Conservation (phyloP, 2,797 vertebrate species). For the Characodon lateralis region DNA sequence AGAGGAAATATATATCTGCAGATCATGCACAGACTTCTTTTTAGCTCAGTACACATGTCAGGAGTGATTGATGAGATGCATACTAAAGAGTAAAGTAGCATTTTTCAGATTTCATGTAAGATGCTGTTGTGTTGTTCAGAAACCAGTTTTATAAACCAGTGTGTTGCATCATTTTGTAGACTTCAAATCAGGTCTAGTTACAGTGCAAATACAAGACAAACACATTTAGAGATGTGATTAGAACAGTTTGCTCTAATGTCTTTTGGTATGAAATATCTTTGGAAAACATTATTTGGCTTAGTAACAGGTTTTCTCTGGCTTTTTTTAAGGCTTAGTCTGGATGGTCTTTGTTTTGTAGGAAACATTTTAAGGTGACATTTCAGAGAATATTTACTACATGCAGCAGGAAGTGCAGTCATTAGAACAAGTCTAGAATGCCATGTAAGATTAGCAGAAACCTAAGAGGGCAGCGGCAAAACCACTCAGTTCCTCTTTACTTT, state of each 20-base stretch:
- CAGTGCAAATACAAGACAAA: neutral
- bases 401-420: neutral
- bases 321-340: conserved; percentile 1
- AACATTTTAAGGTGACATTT: conserved; percentile 20
- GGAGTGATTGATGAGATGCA: neutral
- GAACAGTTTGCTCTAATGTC: conserved; percentile 6
- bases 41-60: neutral
- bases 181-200: neutral
- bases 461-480: conserved; percentile 18
- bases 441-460: conserved; percentile 33
- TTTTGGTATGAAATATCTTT: neutral
- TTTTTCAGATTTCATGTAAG: neutral
- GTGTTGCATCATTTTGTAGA: neutral
- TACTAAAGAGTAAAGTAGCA: no score
- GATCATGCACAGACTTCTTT: neutral
- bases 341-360: conserved; percentile 6
- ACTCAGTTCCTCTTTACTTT: conserved; percentile 58
- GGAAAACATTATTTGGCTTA: neutral
- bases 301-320: neutral
- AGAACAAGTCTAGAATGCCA: conserved; percentile 7
- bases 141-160: conserved; percentile 3
- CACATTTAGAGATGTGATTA: neutral
- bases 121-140: conserved; percentile 3
- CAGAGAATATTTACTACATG: conserved; percentile 1
- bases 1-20: conserved; percentile 10